Conservation (phyloP, 2,113 vertebrate genomes). For the Zosterops lateralis region DNA sequence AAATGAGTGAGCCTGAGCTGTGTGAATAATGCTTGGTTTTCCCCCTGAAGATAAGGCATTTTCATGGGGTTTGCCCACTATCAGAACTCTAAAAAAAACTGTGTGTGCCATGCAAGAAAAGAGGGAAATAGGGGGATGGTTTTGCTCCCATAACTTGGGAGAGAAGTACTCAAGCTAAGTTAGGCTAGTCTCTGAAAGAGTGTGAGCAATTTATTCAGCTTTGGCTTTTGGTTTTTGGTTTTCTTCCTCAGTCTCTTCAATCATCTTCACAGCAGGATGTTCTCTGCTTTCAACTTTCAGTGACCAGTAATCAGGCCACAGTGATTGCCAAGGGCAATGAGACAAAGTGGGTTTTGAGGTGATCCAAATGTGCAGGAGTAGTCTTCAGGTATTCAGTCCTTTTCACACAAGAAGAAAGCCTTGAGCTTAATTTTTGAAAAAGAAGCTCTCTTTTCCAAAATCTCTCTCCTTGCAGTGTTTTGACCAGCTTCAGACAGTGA, state of each 20-base stretch:
- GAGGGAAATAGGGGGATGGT: neutral
- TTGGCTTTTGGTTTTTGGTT: neutral
- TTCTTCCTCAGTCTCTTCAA: neutral
- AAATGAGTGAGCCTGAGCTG: neutral
- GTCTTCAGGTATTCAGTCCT: neutral
- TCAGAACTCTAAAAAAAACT: neutral
- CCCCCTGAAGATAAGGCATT: neutral
- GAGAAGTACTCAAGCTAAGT: neutral
- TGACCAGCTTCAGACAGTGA: neutral
- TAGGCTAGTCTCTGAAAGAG: neutral
- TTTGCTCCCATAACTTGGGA: fast-evolving
- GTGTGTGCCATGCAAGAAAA: neutral
- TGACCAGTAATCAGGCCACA: neutral
- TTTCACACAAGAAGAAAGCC: neutral
- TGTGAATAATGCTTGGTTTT: neutral
- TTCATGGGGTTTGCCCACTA: neutral
- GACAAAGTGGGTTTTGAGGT: neutral
- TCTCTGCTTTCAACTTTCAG: neutral
- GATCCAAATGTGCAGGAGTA: neutral
- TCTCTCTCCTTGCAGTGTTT: neutral
- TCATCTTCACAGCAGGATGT: neutral
- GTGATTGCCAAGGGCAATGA: neutral
- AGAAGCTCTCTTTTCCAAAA: neutral
- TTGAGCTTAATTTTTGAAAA: neutral
- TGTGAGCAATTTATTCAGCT: neutral